Evolutionary conservation across 2,797 vertebrate genomes (phyloP), one percentile per base, ranked within the genome.

Genomic region (Mastacembelus armatus): DNA sequence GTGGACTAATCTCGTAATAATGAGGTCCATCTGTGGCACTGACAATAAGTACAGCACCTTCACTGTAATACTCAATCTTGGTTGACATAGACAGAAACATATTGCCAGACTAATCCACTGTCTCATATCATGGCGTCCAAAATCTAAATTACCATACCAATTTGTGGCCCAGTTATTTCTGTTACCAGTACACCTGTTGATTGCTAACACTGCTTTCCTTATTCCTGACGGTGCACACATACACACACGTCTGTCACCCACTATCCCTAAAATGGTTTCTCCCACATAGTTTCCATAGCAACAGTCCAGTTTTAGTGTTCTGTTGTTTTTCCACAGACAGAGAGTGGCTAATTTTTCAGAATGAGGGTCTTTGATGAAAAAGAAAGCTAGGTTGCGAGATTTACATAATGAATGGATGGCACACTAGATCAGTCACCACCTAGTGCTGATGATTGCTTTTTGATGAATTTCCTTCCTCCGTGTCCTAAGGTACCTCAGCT

Each of bases 201-300:
- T 83, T 86, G 80, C 80, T 71, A 81, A 81, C 77, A 15, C 69
- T 39, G 76, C 74, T 74, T 67, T 74, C 60, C 67, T 68, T 52
- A 7, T 40, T 27, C 39, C 63, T 78, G 40, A 51, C 12, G 0
- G 14, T 11, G 16, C 38, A 49, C 71, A 68, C 68, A 32, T 21
- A 36, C 33, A 54, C 59, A 45, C 39, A 24, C 50, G 10, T 56
- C 27, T 56, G 27, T 65, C 2, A 33, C 73, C 77, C 32, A 14
- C 67, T 78, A 83, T 81, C 71, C 70, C 67, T 68, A 66, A 87
- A 90, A 88, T 87, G 84, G 90, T 88, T 85, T 88, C 82, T 89
- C 81, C 87, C 73, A 48, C 85, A 78, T 85, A 84, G 92, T 93
- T 92, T 90, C 92, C 91, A 91, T 93, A 88, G 91, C 87, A 93